Percentiles rank a stretch among this genome's conserved stretches.
These are phyloP conservation scores for Harpalus rufipes DNA, from an alignment of 2,888 invertebrate species.

Conservation along the genomic window DNA sequence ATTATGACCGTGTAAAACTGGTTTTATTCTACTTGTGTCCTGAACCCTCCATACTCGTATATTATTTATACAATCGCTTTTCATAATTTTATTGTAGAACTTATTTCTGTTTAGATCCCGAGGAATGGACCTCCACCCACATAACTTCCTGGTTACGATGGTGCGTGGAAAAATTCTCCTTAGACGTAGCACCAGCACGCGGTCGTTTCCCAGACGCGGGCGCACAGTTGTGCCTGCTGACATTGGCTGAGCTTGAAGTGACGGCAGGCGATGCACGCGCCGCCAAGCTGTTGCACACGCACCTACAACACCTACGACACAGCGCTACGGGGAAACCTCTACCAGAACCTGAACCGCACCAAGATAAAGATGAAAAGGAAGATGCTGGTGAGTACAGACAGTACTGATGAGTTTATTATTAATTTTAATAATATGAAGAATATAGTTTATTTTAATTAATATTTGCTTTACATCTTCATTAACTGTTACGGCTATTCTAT, in stretches of 20 bases:
- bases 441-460: too few species aligned
- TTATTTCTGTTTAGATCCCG: constrained; percentile 78
- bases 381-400: constrained; percentile 69
- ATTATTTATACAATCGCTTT: too few species aligned
- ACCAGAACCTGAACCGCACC: constrained; percentile 78
- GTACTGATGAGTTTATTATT: too few species aligned
- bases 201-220: constrained; percentile 80
- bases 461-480: too few species aligned
- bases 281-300: constrained; percentile 81
- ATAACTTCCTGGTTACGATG: constrained; percentile 82
- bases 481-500: too few species aligned
- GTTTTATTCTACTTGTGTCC: too few species aligned
- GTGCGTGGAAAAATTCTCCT: constrained; percentile 81
- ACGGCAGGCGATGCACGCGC: constrained; percentile 77
- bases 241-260: constrained; percentile 81
- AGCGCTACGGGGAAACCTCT: constrained; percentile 79
- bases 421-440: too few species aligned
- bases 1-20: too few species aligned
- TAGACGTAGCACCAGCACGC: constrained; percentile 79
- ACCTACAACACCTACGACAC: constrained; percentile 81
- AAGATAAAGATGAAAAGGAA: constrained; percentile 75
- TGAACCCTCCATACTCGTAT: too few species aligned
- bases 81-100: neutral
- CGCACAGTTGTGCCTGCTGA: constrained; percentile 80
- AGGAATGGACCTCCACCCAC: constrained; percentile 81